A percentile compares a stretch with the other conserved stretches of the same genome.
These are phyloP conservation scores for Flabesymbios commensalis DNA, from an alignment of 2,888 invertebrate species.

Conservation along the genomic window DNA sequence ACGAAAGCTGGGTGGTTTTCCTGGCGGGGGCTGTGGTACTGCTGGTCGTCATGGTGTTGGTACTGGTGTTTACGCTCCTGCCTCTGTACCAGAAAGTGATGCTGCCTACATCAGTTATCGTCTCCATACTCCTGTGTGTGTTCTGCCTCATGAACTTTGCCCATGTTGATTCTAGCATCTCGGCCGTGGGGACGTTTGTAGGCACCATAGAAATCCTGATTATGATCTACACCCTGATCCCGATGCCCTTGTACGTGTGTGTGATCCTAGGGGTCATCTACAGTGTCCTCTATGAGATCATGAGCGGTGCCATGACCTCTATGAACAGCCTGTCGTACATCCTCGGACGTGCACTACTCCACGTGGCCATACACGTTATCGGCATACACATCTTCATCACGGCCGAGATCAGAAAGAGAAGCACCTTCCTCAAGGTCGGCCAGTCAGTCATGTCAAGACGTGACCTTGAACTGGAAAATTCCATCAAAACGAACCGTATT, in stretches of 20 bases:
- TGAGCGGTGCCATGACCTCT: constrained; percentile 63
- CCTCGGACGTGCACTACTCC: constrained; percentile 72
- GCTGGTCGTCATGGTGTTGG: constrained; percentile 48
- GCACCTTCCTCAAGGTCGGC: constrained; percentile 66
- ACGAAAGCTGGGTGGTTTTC: constrained; percentile 37
- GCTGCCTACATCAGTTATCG: constrained; percentile 71
- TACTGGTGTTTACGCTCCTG: constrained; percentile 60
- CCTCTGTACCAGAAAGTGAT: constrained; percentile 59
- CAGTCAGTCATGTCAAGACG: constrained; percentile 71
- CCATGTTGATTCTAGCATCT: constrained; percentile 48
- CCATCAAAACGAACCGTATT: constrained; percentile 93
- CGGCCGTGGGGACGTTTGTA: constrained; percentile 56
- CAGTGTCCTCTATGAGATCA: constrained; percentile 82
- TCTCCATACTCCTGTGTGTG: constrained; percentile 58
- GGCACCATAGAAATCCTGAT: constrained; percentile 77
- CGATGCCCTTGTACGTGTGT: constrained; percentile 85
- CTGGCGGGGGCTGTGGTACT: constrained; percentile 62
- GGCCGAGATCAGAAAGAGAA: constrained; percentile 82
- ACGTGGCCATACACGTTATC: constrained; percentile 86
- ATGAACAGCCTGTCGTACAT: constrained; percentile 35
- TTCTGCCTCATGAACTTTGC: constrained; percentile 45
- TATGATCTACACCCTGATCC: constrained; percentile 90
- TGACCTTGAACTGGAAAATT: constrained; percentile 90
- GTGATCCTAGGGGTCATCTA: constrained; percentile 78
- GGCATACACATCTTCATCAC: constrained; percentile 91